A percentile compares a stretch with the other conserved stretches of the same genome.
phyloP scores from a whole-genome alignment of 1,140 invertebrate species.

The Chironomus tepperi region DNA sequence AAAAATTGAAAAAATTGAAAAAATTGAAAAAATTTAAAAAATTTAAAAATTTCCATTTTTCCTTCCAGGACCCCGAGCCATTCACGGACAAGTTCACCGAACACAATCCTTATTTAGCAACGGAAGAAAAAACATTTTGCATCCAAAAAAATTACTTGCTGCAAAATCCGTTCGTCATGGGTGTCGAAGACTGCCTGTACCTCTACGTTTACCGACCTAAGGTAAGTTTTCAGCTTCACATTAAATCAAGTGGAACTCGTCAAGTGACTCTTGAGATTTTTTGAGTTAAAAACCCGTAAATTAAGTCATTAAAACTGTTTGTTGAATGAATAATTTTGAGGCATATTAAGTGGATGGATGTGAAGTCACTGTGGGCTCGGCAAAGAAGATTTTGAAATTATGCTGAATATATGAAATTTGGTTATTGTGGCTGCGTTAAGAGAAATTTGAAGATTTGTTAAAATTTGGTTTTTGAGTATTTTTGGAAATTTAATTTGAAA shows the following conservation, averaged over 20 bases:
- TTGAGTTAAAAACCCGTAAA: neutral
- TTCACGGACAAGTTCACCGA: conserved; percentile 30
- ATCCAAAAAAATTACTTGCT: conserved; percentile 38
- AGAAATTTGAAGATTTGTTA: no score
- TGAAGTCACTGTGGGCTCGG: neutral
- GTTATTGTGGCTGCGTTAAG: no score
- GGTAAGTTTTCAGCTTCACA: conserved; percentile 41
- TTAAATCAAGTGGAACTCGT: neutral
- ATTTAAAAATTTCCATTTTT: no score
- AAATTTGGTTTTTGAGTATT: no score
- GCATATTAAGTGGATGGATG: neutral
- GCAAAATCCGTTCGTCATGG: conserved; percentile 32
- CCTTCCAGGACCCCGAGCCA: conserved; percentile 33
- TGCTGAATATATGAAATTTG: no score
- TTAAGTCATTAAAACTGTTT: neutral
- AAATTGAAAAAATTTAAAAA: no score
- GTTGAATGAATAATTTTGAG: neutral
- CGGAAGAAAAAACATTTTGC: conserved; percentile 31
- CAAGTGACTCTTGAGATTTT: neutral
- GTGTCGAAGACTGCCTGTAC: conserved; percentile 51
- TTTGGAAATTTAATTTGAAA: no score
- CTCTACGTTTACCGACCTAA: conserved; percentile 51
- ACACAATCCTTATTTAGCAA: conserved; percentile 31
- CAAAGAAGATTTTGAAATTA: no score
- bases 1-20: no score